These are phyloP conservation scores for Zaprionus bogoriensis DNA, from an alignment of 2,888 invertebrate genomes.

Conservation along the genomic window DNA sequence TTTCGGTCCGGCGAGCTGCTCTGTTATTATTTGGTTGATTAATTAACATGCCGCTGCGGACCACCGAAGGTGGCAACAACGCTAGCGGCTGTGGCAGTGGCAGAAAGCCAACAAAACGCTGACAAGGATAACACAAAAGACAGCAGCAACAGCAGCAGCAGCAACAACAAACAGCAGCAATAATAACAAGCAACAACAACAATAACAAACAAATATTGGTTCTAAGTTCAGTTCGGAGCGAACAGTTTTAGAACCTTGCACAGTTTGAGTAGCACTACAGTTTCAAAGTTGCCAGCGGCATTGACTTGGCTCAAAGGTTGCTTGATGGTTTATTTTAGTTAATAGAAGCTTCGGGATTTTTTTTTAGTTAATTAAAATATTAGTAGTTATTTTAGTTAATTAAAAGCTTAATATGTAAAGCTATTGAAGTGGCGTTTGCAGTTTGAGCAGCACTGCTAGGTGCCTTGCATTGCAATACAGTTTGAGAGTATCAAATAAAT, in stretches of 20 bases:
- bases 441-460: not conserved
- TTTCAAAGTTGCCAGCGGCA: no score
- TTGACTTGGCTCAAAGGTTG: no score
- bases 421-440: no score
- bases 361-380: no score
- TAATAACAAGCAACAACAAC: slow-evolving; percentile 11
- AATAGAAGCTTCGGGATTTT: no score
- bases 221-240: not conserved
- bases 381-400: no score
- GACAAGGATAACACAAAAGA: slow-evolving; percentile 48
- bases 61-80: slow-evolving; percentile 64
- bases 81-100: slow-evolving; percentile 19
- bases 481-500: no score
- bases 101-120: slow-evolving; percentile 42
- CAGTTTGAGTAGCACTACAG: slow-evolving; percentile 11
- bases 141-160: slow-evolving; percentile 10
- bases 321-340: no score
- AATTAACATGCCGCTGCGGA: slow-evolving; percentile 72
- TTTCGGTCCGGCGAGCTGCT: slow-evolving; percentile 21
- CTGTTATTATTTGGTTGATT: slow-evolving; percentile 74
- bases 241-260: slow-evolving; percentile 11
- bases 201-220: slow-evolving; percentile 3
- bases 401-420: no score
- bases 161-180: slow-evolving; percentile 11
- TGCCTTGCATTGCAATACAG: no score